Evolutionary conservation across 2,113 vertebrate species (phyloP).

Genomic region (Clarias gariepinus): DNA sequence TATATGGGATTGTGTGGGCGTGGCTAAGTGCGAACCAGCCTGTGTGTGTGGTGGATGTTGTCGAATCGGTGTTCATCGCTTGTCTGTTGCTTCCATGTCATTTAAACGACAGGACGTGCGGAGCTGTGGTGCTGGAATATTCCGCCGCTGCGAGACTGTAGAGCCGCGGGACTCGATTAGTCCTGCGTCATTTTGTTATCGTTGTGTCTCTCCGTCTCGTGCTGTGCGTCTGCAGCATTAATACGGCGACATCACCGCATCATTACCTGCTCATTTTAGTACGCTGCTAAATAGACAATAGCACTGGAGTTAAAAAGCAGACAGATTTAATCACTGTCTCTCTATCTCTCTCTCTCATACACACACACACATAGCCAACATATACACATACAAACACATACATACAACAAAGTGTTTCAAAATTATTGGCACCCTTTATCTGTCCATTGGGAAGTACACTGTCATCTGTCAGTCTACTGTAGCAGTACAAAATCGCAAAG

Average conservation of each 20-base stretch:
- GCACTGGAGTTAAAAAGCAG: not conserved
- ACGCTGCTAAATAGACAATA: constrained; percentile 11
- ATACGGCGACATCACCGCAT: constrained; percentile 5
- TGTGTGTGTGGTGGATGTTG: not conserved
- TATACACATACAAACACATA: not conserved
- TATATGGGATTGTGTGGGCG: not conserved
- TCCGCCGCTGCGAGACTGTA: not conserved
- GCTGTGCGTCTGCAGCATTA: constrained; percentile 13
- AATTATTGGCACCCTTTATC: not conserved
- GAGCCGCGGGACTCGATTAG: not conserved
- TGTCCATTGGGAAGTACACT: not conserved
- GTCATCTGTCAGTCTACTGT: not conserved
- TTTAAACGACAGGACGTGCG: not conserved
- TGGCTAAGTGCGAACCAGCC: not conserved
- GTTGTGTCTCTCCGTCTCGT: not conserved
- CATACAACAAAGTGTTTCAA: not conserved
- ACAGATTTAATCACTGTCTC: constrained; percentile 23
- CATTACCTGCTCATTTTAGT: constrained; percentile 24
- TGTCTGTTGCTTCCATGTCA: not conserved
- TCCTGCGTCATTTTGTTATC: not conserved
- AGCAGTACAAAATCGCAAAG: not conserved
- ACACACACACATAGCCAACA: not conserved
- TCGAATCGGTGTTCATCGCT: not conserved
- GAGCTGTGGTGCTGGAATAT: not conserved
- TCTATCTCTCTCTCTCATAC: not conserved